phyloP scores from a whole-genome alignment of 1,140 invertebrate species.

The Danaus melanippus region DNA sequence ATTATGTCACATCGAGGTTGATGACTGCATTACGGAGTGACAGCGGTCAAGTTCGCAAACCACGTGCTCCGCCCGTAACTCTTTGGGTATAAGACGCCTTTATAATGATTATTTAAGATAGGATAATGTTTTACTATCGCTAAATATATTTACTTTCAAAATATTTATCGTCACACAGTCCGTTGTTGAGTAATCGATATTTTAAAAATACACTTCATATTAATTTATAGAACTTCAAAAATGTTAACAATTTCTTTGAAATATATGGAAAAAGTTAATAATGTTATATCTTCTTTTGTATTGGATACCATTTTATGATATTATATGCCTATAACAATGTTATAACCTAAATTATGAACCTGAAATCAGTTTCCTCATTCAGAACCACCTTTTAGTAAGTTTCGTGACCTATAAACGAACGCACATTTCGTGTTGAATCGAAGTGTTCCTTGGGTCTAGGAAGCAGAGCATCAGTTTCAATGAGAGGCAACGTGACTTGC shows the following conservation, averaged over 20 bases:
- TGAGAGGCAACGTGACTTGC: slow-evolving; percentile 37
- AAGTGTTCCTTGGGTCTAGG: slow-evolving; percentile 40
- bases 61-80: slow-evolving; percentile 24
- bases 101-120: no score
- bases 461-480: slow-evolving; percentile 35
- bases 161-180: no score
- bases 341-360: slow-evolving; percentile 34
- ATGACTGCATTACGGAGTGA: slow-evolving; percentile 14
- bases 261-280: no score
- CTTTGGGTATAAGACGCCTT: no score
- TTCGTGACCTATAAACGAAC: slow-evolving; percentile 61
- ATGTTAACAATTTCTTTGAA: no score
- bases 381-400: slow-evolving; percentile 54
- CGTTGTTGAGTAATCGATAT: no score
- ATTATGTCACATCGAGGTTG: slow-evolving; percentile 14
- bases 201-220: no score
- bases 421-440: slow-evolving; percentile 28
- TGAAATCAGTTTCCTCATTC: slow-evolving; percentile 55
- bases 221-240: no score
- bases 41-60: slow-evolving; percentile 41
- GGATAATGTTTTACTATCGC: no score
- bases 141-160: no score
- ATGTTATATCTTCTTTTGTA: no score
- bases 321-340: slow-evolving; percentile 1
- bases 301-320: not conserved